These are phyloP conservation scores for Rallus crepitans DNA, from an alignment of 2,797 vertebrate species.

Conservation along the genomic window DNA sequence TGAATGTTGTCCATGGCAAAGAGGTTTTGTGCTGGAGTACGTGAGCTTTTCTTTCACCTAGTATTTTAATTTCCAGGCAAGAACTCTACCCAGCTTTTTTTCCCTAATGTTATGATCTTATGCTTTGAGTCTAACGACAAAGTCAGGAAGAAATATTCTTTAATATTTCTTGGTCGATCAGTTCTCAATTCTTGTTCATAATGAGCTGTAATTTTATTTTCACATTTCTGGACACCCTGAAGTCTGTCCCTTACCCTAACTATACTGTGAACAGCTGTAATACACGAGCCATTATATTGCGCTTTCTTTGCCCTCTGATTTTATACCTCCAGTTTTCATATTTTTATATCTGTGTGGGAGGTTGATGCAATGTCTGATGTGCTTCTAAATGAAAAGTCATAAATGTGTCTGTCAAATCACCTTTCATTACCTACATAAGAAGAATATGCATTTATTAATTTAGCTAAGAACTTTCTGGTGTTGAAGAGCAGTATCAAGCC, in stretches of 20 bases:
- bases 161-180: neutral
- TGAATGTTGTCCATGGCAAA: neutral
- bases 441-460: neutral
- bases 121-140: neutral
- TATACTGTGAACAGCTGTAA: neutral
- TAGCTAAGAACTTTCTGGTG: neutral
- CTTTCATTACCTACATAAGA: neutral
- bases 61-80: conserved; percentile 35
- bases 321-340: neutral
- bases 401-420: neutral
- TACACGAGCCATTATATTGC: neutral
- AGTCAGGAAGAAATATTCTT: neutral
- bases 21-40: neutral
- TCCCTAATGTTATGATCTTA: neutral
- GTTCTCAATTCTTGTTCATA: neutral
- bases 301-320: neutral
- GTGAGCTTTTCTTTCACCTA: neutral
- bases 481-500: neutral
- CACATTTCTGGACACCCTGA: neutral
- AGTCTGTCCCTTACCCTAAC: neutral
- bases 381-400: neutral
- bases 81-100: neutral
- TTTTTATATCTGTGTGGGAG: neutral
- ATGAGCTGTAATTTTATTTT: neutral
- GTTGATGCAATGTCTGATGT: neutral